Conservation (phyloP, 2,888 invertebrate species). For the Rhopalosiphum nymphaeae region DNA sequence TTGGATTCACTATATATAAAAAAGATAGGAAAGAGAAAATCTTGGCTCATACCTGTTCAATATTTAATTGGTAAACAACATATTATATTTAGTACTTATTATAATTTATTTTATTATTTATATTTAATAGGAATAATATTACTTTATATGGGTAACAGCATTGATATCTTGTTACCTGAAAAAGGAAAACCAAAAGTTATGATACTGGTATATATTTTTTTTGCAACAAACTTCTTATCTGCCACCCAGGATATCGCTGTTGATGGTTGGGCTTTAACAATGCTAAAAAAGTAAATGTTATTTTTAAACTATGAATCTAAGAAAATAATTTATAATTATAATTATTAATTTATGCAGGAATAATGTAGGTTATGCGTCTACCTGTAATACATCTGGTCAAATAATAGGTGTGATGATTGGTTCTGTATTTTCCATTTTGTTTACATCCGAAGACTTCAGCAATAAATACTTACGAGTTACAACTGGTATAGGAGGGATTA, state of each 20-base stretch:
- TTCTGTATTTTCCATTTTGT: constrained; percentile 93
- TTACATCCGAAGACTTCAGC: constrained; percentile 96
- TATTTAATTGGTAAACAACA: not conserved
- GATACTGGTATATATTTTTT: constrained; percentile 86
- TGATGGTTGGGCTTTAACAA: constrained; percentile 99
- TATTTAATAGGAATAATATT: not conserved
- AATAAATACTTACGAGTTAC: constrained; percentile 87
- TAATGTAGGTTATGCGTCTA: constrained; percentile 98
- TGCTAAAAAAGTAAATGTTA: constrained; percentile 85
- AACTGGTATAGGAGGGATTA: constrained; percentile 79
- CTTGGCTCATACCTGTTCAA: constrained; percentile 11
- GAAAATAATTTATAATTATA: not conserved
- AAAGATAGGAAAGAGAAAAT: not conserved
- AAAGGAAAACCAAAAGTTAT: constrained; percentile 59
- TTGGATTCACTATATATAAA: not conserved
- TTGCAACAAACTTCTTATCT: constrained; percentile 92
- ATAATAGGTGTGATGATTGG: constrained; percentile 97
- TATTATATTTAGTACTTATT: no score
- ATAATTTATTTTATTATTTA: not conserved
- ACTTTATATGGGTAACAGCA: constrained; percentile 9
- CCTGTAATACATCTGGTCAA: constrained; percentile 98
- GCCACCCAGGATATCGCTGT: constrained; percentile 99
- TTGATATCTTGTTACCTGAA: not conserved
- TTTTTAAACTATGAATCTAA: not conserved
- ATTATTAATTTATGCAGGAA: constrained; percentile 75